Evolutionary conservation across 2,797 vertebrate genomes (phyloP), one percentile per base, ranked within the genome.

Genomic region (Dermochelys coriacea): DNA sequence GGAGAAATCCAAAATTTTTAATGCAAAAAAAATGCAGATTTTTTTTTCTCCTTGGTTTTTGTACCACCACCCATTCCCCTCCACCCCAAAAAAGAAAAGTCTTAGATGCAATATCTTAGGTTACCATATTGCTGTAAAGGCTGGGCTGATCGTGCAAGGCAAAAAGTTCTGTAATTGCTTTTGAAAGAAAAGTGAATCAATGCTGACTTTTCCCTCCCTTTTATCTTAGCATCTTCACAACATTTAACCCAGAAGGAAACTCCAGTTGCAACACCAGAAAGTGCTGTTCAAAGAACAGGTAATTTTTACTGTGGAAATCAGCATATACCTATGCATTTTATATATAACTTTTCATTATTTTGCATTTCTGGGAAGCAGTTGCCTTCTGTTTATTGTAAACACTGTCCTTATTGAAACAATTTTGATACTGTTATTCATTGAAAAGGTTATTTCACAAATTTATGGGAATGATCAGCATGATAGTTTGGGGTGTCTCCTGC

Each of bases 251-350:
- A 98, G 98, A 98, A 98, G 97, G 98, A 98, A 96, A 93, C 95
- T 95, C 95, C 98, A 97, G 80, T 96, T 94, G 95, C 98, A 97
- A 84, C 97, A 95, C 93, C 97, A 97, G 98, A 98, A 96, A 97
- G 96, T 88, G 96, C 98, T 97, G 96, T 98, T 98, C 96, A 97
- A 97, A 98, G 98, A 97, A 94, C 98, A 98, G 98, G 98, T 98
- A 98, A 97, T 97, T 93, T 92, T 90, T 93, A 29, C 84, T 91
- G 87, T 27, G 86, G 91, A 84, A 96, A 96, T 93, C 85, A 71
- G 91, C 87, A 81, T 71, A 12, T 51, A 18, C 14, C 41, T 77
- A 9, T 29, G 45, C 1, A 93, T 80, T 71, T 23, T 71, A 5
- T 71, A 84, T 88, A 82, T 89, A 87, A 74, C 41, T 91, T 87